A percentile compares a stretch with the other conserved stretches of the same genome.
Evolutionary conservation across 2,113 vertebrate genomes (phyloP).

Genomic region (Antennarius striatus): DNA sequence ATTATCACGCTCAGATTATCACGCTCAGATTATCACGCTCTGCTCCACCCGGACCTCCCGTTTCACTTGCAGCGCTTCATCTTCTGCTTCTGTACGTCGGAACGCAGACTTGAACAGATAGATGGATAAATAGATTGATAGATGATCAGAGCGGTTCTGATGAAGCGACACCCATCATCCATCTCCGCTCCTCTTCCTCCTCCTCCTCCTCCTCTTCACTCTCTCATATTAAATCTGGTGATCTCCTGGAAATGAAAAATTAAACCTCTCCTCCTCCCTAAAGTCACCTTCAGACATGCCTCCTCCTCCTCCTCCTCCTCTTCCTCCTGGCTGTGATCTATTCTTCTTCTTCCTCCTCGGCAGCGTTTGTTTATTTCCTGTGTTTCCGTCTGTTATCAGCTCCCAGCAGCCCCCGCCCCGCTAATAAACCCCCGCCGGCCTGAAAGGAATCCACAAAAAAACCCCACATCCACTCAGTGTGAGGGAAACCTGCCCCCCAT

Average conservation of each 20-base stretch:
- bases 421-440: conserved; percentile 1
- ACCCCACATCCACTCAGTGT: background rate
- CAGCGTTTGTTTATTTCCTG: conserved; percentile 7
- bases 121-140: no score
- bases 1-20: conserved; percentile 58
- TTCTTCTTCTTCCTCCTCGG: conserved; percentile 7
- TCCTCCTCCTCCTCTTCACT: background rate
- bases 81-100: background rate
- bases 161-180: conserved; percentile 18
- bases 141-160: background rate
- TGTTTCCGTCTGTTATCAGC: conserved; percentile 24
- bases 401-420: conserved; percentile 11
- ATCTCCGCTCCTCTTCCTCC: conserved; percentile 18
- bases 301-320: conserved; percentile 1
- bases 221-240: conserved; percentile 72
- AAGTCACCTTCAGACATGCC: conserved; percentile 74
- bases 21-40: conserved; percentile 68
- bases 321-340: conserved; percentile 19
- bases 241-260: conserved; percentile 80
- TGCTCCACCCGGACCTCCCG: background rate
- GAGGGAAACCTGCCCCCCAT: no score
- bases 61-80: background rate
- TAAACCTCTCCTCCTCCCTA: conserved; percentile 70
- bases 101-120: no score
- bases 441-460: no score